Percentiles rank a stretch among this genome's conserved stretches.
Conservation (phyloP, 2,113 vertebrate genomes). For the Tragelaphus scriptus region DNA sequence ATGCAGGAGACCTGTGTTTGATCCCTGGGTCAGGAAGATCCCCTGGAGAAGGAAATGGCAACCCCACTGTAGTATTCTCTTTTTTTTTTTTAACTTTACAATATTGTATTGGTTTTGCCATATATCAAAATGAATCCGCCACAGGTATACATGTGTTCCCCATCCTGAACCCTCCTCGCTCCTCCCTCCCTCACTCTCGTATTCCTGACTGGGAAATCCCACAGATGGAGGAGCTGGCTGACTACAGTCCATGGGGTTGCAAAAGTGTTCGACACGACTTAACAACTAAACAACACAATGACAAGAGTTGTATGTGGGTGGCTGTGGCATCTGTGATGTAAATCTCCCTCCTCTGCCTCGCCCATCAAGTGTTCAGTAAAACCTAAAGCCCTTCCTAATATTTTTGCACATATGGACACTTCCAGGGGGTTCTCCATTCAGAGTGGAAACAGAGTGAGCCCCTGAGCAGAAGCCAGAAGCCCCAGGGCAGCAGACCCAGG, state of each 20-base stretch:
- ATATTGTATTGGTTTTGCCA: too few relatives aligned
- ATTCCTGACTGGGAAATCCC: background rate
- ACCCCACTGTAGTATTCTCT: background rate
- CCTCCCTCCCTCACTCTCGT: too few relatives aligned
- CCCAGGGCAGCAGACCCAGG: background rate
- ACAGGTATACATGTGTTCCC: too few relatives aligned
- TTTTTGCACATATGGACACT: background rate
- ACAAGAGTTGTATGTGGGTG: background rate
- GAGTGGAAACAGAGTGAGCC: background rate
- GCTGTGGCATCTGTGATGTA: background rate
- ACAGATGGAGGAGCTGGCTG: accelerated
- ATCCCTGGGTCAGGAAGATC: background rate
- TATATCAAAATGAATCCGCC: too few relatives aligned
- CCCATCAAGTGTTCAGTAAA: background rate
- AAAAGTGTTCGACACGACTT: background rate
- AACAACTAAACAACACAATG: background rate
- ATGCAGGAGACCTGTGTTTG: background rate
- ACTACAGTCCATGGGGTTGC: background rate
- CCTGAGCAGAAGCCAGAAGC: background rate
- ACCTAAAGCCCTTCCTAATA: background rate
- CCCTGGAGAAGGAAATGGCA: background rate
- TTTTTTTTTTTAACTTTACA: too few relatives aligned
- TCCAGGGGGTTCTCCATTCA: background rate
- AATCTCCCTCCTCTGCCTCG: background rate
- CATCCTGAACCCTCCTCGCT: too few relatives aligned